Evolutionary conservation across 2,113 vertebrate genomes (phyloP).

Genomic region (Cromileptes altivelis): DNA sequence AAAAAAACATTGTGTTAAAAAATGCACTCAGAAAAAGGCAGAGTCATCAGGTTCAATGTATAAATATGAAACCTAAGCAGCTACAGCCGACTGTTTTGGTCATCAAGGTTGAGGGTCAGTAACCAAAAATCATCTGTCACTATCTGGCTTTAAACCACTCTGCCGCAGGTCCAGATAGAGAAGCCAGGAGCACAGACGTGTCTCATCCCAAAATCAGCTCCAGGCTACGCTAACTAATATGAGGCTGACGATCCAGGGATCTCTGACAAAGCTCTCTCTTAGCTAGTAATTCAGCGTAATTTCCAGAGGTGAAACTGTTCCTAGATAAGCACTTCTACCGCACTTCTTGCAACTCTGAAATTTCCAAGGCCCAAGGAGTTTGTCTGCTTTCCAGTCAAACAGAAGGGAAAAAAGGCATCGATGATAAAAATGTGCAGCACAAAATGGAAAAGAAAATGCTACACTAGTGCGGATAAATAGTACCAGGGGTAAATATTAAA

Average conservation of each 20-base stretch:
- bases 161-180: conserved; percentile 11
- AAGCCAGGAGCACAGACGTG: neutral
- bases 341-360: conserved; percentile 16
- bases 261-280: conserved; percentile 30
- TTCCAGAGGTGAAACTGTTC: conserved; percentile 36
- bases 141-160: neutral
- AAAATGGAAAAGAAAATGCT: neutral
- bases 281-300: conserved; percentile 9
- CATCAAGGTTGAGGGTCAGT: neutral
- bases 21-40: neutral
- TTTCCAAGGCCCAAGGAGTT: conserved; percentile 16
- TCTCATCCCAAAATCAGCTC: neutral
- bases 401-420: neutral
- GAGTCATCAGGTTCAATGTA: neutral
- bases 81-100: conserved; percentile 9
- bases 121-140: conserved; percentile 10
- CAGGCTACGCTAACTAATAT: neutral
- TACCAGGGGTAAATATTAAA: neutral
- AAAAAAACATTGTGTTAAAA: neutral
- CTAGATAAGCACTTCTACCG: conserved; percentile 1
- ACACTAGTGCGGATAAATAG: neutral
- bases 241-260: neutral
- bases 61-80: neutral
- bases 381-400: conserved; percentile 16
- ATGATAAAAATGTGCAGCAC: neutral